phyloP scores from a whole-genome alignment of 2,113 vertebrate genomes.

The Nesogale talazaci region DNA sequence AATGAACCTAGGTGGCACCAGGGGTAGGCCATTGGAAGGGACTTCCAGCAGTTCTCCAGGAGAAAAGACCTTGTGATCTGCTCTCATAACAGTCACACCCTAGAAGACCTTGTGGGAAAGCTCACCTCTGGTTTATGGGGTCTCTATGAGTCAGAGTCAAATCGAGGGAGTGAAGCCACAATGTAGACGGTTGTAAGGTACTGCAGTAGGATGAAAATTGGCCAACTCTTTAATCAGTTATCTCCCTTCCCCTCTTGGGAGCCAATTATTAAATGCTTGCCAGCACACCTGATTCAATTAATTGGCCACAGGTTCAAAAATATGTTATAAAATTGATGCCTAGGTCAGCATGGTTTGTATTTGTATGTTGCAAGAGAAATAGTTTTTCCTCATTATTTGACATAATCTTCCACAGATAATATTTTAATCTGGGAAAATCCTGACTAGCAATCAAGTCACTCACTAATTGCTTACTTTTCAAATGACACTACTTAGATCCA shows the following conservation, averaged over 20 bases:
- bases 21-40: neutral
- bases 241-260: neutral
- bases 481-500: neutral
- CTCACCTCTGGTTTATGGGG: neutral
- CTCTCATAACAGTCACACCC: neutral
- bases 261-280: neutral
- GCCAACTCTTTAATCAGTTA: neutral
- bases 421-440: conserved; percentile 65
- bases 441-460: conserved; percentile 35
- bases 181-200: neutral
- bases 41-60: neutral
- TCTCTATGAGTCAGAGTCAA: neutral
- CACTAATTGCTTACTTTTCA: conserved; percentile 52
- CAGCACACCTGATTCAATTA: neutral
- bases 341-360: conserved; percentile 30
- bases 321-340: neutral
- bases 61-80: neutral
- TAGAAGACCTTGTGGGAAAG: neutral
- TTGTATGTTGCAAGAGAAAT: neutral
- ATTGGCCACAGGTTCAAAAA: neutral
- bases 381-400: conserved; percentile 69
- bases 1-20: neutral
- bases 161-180: neutral
- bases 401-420: conserved; percentile 57
- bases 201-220: neutral